Evolutionary conservation across 30 jellyfish, hydroid and myxozoan species (phyloP).

Genomic region (Aurelia aurita): DNA sequence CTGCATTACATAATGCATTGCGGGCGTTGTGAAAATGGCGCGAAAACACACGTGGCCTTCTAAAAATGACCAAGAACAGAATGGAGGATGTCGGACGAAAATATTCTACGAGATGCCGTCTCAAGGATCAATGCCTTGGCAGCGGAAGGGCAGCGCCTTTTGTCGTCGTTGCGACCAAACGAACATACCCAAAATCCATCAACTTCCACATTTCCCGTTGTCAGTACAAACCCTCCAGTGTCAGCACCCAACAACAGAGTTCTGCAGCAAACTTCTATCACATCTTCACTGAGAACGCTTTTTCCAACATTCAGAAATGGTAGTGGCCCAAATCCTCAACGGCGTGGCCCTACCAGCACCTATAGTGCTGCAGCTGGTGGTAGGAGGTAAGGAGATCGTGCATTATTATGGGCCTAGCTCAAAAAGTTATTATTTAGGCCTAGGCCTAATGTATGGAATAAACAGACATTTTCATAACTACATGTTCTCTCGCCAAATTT

Average conservation of each 20-base stretch:
- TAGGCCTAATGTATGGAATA: too few species aligned
- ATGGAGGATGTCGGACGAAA: too few species aligned
- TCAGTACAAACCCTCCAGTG: not conserved
- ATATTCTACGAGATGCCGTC: not conserved
- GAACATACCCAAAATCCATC: not conserved
- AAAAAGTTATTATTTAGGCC: too few species aligned
- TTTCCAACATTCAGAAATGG: constrained; percentile 1
- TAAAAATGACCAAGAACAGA: too few species aligned
- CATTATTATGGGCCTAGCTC: too few species aligned
- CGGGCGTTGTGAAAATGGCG: too few species aligned
- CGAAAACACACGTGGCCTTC: too few species aligned
- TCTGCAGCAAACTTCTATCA: not conserved
- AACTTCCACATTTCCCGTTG: not conserved
- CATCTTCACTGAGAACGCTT: not conserved
- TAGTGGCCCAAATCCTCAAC: not conserved
- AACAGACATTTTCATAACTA: too few species aligned
- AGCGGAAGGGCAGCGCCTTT: not conserved
- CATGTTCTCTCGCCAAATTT: too few species aligned
- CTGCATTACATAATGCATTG: too few species aligned
- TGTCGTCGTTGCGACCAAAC: not conserved
- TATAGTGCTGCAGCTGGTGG: not conserved
- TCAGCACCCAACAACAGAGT: not conserved
- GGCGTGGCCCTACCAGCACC: not conserved
- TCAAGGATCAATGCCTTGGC: not conserved
- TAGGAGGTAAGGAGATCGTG: too few species aligned